These are phyloP conservation scores for Isotomurus palustris DNA, from an alignment of 2,888 invertebrate genomes.

Conservation along the genomic window DNA sequence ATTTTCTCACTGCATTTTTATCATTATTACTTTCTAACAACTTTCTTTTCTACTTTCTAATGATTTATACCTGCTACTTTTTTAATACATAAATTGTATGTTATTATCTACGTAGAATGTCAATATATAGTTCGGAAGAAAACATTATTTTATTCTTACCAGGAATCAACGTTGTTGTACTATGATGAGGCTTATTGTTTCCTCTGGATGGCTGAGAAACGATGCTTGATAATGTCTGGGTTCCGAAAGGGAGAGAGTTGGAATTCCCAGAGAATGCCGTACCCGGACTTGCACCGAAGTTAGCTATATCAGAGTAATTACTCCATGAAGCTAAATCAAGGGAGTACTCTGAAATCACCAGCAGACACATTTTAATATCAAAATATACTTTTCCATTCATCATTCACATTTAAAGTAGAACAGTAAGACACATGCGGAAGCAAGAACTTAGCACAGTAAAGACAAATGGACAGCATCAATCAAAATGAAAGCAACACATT, in stretches of 20 bases:
- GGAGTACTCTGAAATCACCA: constrained; percentile 6
- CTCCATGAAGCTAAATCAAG: neutral
- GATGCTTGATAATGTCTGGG: constrained; percentile 19
- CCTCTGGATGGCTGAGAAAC: constrained; percentile 17
- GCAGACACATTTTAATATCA: too few species aligned
- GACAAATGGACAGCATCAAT: constrained; percentile 6
- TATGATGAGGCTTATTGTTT: constrained; percentile 8
- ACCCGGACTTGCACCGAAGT: constrained; percentile 13
- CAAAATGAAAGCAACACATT: neutral
- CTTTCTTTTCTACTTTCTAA: too few species aligned
- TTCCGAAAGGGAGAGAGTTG: constrained; percentile 12
- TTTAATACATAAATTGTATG: too few species aligned
- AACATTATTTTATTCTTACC: too few species aligned
- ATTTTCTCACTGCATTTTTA: too few species aligned
- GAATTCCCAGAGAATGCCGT: constrained; percentile 15
- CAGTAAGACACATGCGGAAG: neutral
- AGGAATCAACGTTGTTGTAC: too few species aligned
- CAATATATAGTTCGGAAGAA: neutral
- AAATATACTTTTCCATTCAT: neutral
- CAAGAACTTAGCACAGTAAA: constrained; percentile 13
- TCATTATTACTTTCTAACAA: too few species aligned
- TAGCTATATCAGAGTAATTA: constrained; percentile 17
- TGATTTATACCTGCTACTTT: too few species aligned
- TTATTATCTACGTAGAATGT: neutral
- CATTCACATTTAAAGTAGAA: neutral